Percentiles rank a stretch among this genome's conserved stretches.
These are phyloP conservation scores for Papilio gigon DNA, from an alignment of 2,888 invertebrate genomes.

Conservation along the genomic window DNA sequence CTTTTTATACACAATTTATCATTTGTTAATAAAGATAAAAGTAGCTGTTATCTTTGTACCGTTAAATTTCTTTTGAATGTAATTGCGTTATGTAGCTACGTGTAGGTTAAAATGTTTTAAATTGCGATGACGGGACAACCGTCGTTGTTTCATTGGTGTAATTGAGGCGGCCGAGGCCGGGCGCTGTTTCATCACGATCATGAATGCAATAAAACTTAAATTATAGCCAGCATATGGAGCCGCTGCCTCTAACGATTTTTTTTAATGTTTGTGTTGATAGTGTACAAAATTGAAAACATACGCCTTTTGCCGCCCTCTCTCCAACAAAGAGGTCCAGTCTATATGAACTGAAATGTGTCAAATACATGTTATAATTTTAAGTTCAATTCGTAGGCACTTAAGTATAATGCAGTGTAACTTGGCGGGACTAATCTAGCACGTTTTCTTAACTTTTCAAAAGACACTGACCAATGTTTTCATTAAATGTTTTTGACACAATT, in stretches of 20 bases:
- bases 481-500: not conserved
- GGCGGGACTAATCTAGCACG: no score
- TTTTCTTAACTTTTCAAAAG: no score
- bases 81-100: slow-evolving; percentile 5
- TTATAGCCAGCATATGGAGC: slow-evolving; percentile 46
- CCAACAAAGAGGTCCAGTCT: not conserved
- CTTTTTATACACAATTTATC: not conserved
- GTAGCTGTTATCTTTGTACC: not conserved
- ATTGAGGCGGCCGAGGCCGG: slow-evolving; percentile 70
- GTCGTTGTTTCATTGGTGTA: slow-evolving; percentile 69
- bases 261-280: slow-evolving; percentile 19
- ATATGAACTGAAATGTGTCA: not conserved
- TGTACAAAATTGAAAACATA: not conserved
- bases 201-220: slow-evolving; percentile 62
- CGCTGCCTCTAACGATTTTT: slow-evolving; percentile 22
- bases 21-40: not conserved
- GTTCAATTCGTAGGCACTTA: not conserved
- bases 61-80: slow-evolving; percentile 14
- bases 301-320: not conserved
- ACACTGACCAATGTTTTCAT: not conserved
- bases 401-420: not conserved
- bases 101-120: slow-evolving; percentile 65
- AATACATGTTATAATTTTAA: not conserved
- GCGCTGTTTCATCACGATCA: slow-evolving; percentile 72
- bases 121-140: slow-evolving; percentile 70